These are phyloP conservation scores for Aporophyla nigra DNA, from an alignment of 2,888 invertebrate genomes.

Conservation along the genomic window DNA sequence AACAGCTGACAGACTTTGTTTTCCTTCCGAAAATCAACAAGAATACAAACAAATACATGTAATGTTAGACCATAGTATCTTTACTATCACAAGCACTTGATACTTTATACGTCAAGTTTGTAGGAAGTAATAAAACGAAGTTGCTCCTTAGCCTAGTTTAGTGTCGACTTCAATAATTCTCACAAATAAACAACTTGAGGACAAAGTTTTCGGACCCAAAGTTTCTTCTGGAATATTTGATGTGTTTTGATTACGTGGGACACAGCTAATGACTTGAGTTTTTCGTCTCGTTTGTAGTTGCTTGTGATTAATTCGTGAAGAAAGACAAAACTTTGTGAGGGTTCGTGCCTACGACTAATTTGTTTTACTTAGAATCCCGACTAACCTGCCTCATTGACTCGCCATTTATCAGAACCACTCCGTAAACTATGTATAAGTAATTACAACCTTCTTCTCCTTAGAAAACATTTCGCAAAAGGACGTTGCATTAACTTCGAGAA, in stretches of 20 bases:
- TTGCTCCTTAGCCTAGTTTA: conserved; percentile 41
- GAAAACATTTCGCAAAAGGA: not conserved
- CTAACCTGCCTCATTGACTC: conserved; percentile 6
- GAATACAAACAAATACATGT: conserved; percentile 41
- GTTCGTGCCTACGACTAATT: conserved; percentile 23
- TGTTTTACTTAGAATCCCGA: conserved; percentile 22
- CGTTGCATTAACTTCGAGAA: not conserved
- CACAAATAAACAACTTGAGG: conserved; percentile 52
- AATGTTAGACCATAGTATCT: conserved; percentile 25
- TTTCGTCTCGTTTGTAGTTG: conserved; percentile 35
- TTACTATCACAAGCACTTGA: conserved; percentile 38
- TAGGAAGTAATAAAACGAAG: conserved; percentile 52
- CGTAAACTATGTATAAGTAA: not conserved
- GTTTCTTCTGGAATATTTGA: conserved; percentile 56
- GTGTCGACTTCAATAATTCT: conserved; percentile 51
- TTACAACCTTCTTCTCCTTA: not conserved
- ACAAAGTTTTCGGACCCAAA: conserved; percentile 45
- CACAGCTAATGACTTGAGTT: conserved; percentile 33
- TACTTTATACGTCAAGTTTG: conserved; percentile 40
- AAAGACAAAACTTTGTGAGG: conserved; percentile 24
- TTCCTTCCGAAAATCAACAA: conserved; percentile 34
- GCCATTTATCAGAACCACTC: not conserved
- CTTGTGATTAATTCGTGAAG: conserved; percentile 45
- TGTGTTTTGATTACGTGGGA: conserved; percentile 45
- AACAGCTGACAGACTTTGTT: conserved; percentile 50